Evolutionary conservation across 2,888 invertebrate species (phyloP), one percentile per base, ranked within the genome.

Genomic region (Oscheius myriophilus): DNA sequence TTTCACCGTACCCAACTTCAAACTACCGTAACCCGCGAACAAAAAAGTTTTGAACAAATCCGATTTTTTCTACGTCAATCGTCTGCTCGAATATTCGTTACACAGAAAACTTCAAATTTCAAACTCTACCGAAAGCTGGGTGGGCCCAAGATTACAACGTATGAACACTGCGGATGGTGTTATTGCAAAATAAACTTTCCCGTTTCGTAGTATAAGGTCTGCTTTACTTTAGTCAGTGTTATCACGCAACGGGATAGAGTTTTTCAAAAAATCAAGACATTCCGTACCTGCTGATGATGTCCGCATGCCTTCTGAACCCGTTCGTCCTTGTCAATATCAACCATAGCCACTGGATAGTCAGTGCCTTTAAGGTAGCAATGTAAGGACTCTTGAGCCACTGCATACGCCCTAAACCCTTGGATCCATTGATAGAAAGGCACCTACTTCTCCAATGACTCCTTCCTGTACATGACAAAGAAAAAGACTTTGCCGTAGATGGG

Each of bases 281-380:
- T 6, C 46, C 52, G 14, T 33, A 82, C 80, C 73, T 78, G 76
- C 52, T 78, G 73, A 64, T 84, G 79, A 43, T 74, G 72, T 42
- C 75, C 73, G 63, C 81, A 81, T 18, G 75, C 68, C 33, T 72
- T 67, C 42, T 77, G 74, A 3, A 82, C 80, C 16, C 76, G 58
- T 33, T 70, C 68, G 45, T 84, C 84, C 41, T 72, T 80, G 66
- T 82, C 78, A 45, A 84, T 69, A 71, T 85, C 82, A 18, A 84
- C 76, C 69, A 80, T 74, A 14, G 63, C 68, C n/a, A 84, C 76
- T 11, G 74, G 72, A 65, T 85, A 85, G 67, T 84, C 79, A 1
- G 80, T 75, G 9, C 75, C 72, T 62, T 79, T 78, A 49, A 85
- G 69, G 69, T 85, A 85, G 68, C 85, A 85, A 52, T 81, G 66